phyloP scores from a whole-genome alignment of 2,797 vertebrate species.

The Chanos chanos region DNA sequence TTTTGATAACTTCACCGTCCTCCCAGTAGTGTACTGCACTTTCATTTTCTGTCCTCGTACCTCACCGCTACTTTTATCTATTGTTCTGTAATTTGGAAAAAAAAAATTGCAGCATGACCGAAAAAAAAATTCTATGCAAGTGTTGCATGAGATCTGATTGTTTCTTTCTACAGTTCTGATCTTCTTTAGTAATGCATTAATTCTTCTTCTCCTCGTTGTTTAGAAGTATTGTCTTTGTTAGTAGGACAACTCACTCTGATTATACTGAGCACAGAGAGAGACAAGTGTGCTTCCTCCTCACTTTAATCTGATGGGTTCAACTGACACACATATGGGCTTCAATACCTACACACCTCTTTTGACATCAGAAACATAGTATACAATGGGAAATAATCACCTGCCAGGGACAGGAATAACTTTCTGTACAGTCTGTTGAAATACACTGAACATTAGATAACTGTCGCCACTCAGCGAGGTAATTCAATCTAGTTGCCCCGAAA shows the following conservation, averaged over 20 bases:
- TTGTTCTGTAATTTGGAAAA: conserved; percentile 72
- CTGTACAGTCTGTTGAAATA: background rate
- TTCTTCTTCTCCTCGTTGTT: conserved; percentile 66
- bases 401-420: background rate
- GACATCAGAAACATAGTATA: background rate
- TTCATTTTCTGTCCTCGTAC: conserved; percentile 52
- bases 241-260: conserved; percentile 63
- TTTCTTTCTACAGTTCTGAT: conserved; percentile 70
- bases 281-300: background rate
- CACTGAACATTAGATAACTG: background rate
- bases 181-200: conserved; percentile 71
- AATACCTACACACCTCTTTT: conserved; percentile 8
- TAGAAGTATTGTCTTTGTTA: conserved; percentile 69
- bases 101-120: conserved; percentile 69
- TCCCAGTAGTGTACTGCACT: conserved; percentile 51
- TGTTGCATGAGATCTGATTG: conserved; percentile 78
- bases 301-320: too few species aligned
- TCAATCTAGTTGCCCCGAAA: too few species aligned
- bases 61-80: conserved; percentile 69
- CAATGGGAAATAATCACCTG: background rate
- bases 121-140: conserved; percentile 77
- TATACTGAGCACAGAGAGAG: conserved; percentile 29
- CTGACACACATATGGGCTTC: conserved; percentile 15
- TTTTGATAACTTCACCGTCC: too few species aligned
- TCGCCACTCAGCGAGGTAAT: background rate